Evolutionary conservation across 2,797 vertebrate genomes (phyloP).

Genomic region (Sebastes jordani): DNA sequence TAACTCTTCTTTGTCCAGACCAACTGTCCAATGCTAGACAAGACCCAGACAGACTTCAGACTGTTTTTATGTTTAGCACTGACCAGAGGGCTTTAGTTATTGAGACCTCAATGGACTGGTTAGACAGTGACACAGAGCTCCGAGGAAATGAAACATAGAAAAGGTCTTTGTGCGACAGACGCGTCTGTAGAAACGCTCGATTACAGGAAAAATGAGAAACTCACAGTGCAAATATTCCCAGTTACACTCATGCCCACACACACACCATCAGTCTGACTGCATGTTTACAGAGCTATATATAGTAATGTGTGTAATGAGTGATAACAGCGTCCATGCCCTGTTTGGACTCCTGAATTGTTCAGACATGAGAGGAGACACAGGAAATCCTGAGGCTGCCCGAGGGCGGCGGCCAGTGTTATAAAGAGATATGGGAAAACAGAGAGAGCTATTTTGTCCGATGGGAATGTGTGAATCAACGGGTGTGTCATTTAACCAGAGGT

Average conservation of each 20-base stretch:
- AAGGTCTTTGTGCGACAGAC: constrained; percentile 33
- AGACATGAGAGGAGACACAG: constrained; percentile 69
- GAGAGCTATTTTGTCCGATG: background rate
- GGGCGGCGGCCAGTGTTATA: constrained; percentile 40
- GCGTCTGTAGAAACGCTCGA: constrained; percentile 33
- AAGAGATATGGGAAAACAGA: constrained; percentile 40
- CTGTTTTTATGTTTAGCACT: background rate
- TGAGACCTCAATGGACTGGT: constrained; percentile 16
- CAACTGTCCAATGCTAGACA: background rate
- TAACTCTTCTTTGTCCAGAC: background rate
- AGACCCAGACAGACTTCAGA: background rate
- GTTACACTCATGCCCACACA: constrained; percentile 42
- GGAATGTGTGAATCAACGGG: constrained; percentile 50
- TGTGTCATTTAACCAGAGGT: constrained; percentile 18
- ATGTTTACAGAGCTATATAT: constrained; percentile 72
- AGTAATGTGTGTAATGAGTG: constrained; percentile 49
- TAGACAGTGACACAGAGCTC: constrained; percentile 56
- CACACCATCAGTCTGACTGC: constrained; percentile 44
- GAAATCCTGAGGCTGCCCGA: constrained; percentile 66
- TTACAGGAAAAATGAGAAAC: constrained; percentile 64
- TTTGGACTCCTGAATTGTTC: constrained; percentile 49
- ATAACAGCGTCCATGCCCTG: constrained; percentile 56
- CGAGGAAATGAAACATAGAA: constrained; percentile 51
- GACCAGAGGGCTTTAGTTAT: constrained; percentile 19
- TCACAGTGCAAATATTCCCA: constrained; percentile 51